Evolutionary conservation across 1,140 invertebrate genomes (phyloP), one percentile per base, ranked within the genome.

Genomic region (Plectrocnemia conspersa): DNA sequence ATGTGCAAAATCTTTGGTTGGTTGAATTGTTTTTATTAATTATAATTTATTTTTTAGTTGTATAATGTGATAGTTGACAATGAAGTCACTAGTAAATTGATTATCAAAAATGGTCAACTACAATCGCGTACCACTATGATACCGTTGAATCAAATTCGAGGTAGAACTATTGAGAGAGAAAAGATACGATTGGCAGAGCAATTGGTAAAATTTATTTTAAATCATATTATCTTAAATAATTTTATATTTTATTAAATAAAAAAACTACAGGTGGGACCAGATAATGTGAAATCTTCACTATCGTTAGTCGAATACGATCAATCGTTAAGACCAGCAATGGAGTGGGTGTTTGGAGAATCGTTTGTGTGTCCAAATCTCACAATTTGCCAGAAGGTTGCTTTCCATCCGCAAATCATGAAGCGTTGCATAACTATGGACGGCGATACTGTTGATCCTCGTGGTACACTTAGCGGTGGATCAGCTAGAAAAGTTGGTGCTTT

Each of bases 61-160:
- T 96, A 86, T 68, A 93, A 95, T 75, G 83, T 96, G 25, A 85
- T 97, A 35, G 91, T 96, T 7, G 91, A 97, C 65, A 86, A 82
- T 32, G 91, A 96, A 66, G 73, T 78, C 36, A 93, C 88, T 0
- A 86, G 86, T 53, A 94, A 93, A 69, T 79, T 85, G 63, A 72
- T 98, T 36, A 75, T 98, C 32, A 78, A 93, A 70, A 79, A 79
- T 48, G 93, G 93, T 3, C 78, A 89, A 59, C 74, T 98, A 27
- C 82, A 84, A 66, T 73, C 80, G 40, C 78, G 93, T 42, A 83
- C 84, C 18, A 97, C 93, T 16, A 79, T 91, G 64, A 86, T 97
- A 47, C 95, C 96, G n/a, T 77, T 98, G 36, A 96, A 97, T 74
- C 92, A 93, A 78, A 91, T 97, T 35, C 66, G 72, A 41, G 80